Conservation (phyloP, 2,888 invertebrate genomes). For the Chrysolina haemoptera region DNA sequence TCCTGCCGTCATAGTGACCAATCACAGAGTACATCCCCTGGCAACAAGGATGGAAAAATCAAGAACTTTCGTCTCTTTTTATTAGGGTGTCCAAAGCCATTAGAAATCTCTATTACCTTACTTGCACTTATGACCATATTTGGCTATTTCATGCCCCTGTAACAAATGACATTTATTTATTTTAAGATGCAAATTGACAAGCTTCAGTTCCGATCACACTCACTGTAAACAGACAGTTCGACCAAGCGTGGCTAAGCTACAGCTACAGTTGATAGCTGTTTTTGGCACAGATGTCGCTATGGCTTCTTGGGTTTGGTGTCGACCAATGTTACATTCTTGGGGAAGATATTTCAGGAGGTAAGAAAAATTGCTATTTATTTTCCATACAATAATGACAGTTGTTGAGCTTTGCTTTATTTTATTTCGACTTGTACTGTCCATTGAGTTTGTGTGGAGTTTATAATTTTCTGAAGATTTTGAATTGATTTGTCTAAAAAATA, state of each 20-base stretch:
- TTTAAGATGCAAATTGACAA: slow-evolving; percentile 71
- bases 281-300: slow-evolving; percentile 90
- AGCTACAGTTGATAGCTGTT: slow-evolving; percentile 85
- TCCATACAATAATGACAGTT: no score
- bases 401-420: no score
- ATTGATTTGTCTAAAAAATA: background rate
- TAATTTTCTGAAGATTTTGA: background rate
- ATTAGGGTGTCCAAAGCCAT: no score
- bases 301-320: slow-evolving; percentile 96
- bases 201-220: slow-evolving; percentile 64
- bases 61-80: no score
- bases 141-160: no score
- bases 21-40: no score
- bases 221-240: slow-evolving; percentile 79
- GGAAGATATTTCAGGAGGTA: slow-evolving; percentile 87
- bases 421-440: no score
- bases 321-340: slow-evolving; percentile 89
- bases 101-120: no score
- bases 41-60: no score
- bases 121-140: no score
- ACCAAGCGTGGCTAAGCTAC: slow-evolving; percentile 87
- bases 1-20: no score
- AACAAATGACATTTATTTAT: slow-evolving; percentile 19
- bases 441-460: no score
- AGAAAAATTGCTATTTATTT: slow-evolving; percentile 29